Base-by-base conservation (phyloP, 2,797 vertebrate genomes). In the Microctenopoma lineatum region DNA sequence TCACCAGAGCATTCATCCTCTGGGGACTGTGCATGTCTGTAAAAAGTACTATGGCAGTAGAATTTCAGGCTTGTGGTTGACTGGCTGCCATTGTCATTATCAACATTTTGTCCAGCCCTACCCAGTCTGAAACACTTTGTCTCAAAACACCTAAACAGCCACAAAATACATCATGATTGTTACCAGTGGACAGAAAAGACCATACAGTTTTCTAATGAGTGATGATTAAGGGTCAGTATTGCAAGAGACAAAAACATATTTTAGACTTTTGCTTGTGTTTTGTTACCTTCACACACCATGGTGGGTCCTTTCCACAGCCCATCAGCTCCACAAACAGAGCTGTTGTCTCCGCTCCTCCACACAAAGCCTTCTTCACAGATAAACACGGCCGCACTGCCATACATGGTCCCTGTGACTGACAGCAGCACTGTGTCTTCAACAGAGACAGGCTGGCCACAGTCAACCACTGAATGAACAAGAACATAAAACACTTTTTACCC, bases 241-340 rank as follows among this genome's bases (percentile, higher is more conserved):
- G 7, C 7, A 36, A 13, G 15, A 54, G 16, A 3, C 48, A 55
- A 15, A 26, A 14, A 52, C n/a, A 5, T 5, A 21, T 25, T 11
- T 21, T 46, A 9, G 44, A 10, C 4, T 38, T 14, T 8, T 7
- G 0, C 1, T 8, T n/a, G 9, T 54, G 13, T 59, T 59, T 27
- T 29, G 44, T 90, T 92, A 95, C 94, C 92, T 92, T 93, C 85
- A 87, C 94, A 95, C 68, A 90, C 77, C 63, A 93, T 65, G 42
- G 66, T 70, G 27, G 78, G 59, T 62, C 80, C 70, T 9, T 44
- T 84, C 94, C 94, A 95, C 16, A n/a, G 46, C 29, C 93, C 92
- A 26, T 92, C 75, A n/a, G 82, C 75, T 36, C 83, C 87, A 81
- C 95, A 96, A 36, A 84, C 59, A 1, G 93, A 92, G 2, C 64